Percentiles rank a stretch among this genome's conserved stretches.
Conservation (phyloP, 2,888 invertebrate genomes). For the Thecophora atra region DNA sequence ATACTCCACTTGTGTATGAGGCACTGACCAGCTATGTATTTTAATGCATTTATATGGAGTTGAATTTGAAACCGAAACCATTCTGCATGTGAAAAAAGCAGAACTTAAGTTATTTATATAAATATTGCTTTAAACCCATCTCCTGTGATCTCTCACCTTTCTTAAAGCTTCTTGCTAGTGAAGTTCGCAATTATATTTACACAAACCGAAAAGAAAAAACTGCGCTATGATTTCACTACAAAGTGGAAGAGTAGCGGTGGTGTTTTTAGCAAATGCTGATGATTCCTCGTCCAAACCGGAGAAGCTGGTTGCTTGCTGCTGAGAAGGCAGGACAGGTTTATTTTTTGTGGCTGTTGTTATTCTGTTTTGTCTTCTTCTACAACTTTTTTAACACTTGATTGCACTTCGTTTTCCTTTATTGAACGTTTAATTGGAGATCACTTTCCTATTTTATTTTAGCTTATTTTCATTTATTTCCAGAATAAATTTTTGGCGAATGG, state of each 20-base stretch:
- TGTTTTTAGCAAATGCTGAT: background rate
- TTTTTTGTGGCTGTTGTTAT: background rate
- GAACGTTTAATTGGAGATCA: too few relatives aligned
- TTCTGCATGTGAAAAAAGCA: too few relatives aligned
- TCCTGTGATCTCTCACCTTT: background rate
- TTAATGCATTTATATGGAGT: too few relatives aligned
- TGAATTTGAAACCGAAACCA: too few relatives aligned
- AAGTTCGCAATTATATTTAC: background rate
- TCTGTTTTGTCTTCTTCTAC: background rate
- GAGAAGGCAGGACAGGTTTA: background rate
- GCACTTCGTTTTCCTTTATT: too few relatives aligned
- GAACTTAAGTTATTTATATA: background rate
- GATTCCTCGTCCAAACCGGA: background rate
- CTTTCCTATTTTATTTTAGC: too few relatives aligned
- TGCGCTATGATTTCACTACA: background rate
- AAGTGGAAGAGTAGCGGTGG: too few relatives aligned
- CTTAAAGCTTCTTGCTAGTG: background rate
- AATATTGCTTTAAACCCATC: background rate
- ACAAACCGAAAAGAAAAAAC: background rate
- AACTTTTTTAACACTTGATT: background rate
- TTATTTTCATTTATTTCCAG: too few relatives aligned
- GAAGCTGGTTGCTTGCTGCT: background rate
- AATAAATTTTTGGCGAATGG: too few relatives aligned
- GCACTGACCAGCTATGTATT: too few relatives aligned
- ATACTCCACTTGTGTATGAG: too few relatives aligned